Conservation (phyloP, 2,888 invertebrate genomes). For the Agriopis leucophaearia region DNA sequence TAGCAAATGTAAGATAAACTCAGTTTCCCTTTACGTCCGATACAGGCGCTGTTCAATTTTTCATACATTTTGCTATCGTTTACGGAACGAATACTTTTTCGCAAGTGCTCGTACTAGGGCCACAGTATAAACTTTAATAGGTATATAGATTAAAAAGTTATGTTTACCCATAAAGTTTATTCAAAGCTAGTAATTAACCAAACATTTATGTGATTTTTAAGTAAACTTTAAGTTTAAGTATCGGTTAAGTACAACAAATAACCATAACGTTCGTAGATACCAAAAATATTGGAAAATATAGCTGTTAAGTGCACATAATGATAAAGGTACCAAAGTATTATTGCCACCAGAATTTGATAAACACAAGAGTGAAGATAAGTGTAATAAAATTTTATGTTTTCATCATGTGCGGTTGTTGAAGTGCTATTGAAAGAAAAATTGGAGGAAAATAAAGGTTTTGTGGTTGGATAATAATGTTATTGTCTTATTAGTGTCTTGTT, state of each 20-base stretch:
- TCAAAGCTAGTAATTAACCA: not conserved
- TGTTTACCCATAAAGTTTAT: not conserved
- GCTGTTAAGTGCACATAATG: conserved; percentile 20
- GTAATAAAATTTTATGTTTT: conserved; percentile 36
- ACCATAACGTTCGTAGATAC: not conserved
- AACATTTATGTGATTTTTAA: not conserved
- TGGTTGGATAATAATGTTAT: conserved; percentile 19
- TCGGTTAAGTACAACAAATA: not conserved
- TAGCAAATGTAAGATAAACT: too few species aligned
- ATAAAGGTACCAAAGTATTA: conserved; percentile 8
- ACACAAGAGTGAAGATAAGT: conserved; percentile 21
- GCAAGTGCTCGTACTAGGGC: too few species aligned
- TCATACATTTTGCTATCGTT: too few species aligned
- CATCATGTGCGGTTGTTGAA: conserved; percentile 24
- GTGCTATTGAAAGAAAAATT: conserved; percentile 26
- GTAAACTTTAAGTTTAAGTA: not conserved
- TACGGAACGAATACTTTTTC: too few species aligned
- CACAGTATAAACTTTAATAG: too few species aligned
- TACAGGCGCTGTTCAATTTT: too few species aligned
- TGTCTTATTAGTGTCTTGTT: conserved; percentile 17
- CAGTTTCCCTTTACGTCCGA: too few species aligned
- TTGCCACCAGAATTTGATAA: conserved; percentile 28
- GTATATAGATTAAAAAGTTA: not conserved
- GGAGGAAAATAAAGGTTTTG: conserved; percentile 14
- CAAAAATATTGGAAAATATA: conserved; percentile 4